Evolutionary conservation across 2,113 vertebrate species (phyloP), one percentile per base, ranked within the genome.

Genomic region (Sceloporus undulatus): DNA sequence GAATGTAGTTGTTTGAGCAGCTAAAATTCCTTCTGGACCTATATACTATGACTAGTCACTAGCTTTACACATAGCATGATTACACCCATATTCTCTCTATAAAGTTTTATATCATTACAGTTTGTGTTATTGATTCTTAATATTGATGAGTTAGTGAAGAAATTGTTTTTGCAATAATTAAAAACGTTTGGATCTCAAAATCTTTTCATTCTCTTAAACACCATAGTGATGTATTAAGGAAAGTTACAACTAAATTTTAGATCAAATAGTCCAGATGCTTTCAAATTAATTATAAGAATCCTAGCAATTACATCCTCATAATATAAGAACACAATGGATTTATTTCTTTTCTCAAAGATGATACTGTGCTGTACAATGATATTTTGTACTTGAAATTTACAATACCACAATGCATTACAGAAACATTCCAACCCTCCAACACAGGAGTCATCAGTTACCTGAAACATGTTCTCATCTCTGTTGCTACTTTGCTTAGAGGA

Each of bases 381-480:
- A 62, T 62, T 62, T 23, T 8, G 21, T 38, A 27, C 25, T 56
- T 34, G 18, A 38, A 62, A 23, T 34, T 23, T 65, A 42, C 3
- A 66, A 21, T 9, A 71, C 19, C 34, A 92, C 81, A 84, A 73
- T 85, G 86, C 0, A 65, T 2, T 78, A 87, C 42, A 83, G 48
- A 38, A 65, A 65, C n/a, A 88, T 87, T 16, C 83, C 84, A 94
- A 52, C 11, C 75, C 21, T 79, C 25, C 79, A 78, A 85, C 48
- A 3, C 18, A n/a, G 76, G 0, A 86, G 29, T n/a, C 14, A 86
- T 25, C 29, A 90, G 2, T 79, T 93, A 99, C 98, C 98, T 99
- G 98, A 93, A 99, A 99, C 98, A 99, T 98, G 96, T 99, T 98
- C 91, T 98, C 98, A 0, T 98, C 98, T 92, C 95, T 96, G 93